Evolutionary conservation across 2,113 vertebrate species (phyloP), one percentile per base, ranked within the genome.

Genomic region (Alethe diademata): DNA sequence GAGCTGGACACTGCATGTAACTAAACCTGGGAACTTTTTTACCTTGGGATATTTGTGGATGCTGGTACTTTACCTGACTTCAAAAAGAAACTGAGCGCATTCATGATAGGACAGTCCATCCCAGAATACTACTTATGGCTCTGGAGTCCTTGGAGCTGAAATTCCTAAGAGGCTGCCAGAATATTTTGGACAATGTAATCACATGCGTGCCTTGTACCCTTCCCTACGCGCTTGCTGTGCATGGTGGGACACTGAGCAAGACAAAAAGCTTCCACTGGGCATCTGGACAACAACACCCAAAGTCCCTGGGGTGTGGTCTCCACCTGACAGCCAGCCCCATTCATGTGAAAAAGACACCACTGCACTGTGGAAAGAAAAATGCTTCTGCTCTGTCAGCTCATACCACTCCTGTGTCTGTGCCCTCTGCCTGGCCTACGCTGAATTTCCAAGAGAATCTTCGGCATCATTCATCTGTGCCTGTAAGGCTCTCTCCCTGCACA

Each of bases 121-220:
- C 36, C 33, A 40, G 50, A 80, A 74, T 18, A 47, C 19, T 40
- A 20, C 35, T 3, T 28, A 45, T 40, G 54, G 76, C 40, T 83
- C 51, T 64, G 35, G 17, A 67, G 61, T 58, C 53, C 58, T 56
- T 50, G 45, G 40, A 72, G 53, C 57, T 83, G 36, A 47, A 79
- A 50, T 29, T n/a, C 28, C 70, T 29, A 43, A 33, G 11, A 57
- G 12, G 45, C n/a, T 88, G 47, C 28, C 72, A 83, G 71, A 76
- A 69, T 33, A 76, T 26, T 48, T 8, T 56, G 40, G 33, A 43
- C 38, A 62, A 4, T 2, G 5, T 19, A 29, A 64, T n/a, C 24
- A 31, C 0, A 0, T 0, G 1, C 0, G 0, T 23, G 61, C 51
- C 72, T 53, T 22, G 47, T 58, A 11, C 25, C 54, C 70, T 43